Conservation (phyloP, 1,140 invertebrate genomes). For the Hycleus phaleratus region DNA sequence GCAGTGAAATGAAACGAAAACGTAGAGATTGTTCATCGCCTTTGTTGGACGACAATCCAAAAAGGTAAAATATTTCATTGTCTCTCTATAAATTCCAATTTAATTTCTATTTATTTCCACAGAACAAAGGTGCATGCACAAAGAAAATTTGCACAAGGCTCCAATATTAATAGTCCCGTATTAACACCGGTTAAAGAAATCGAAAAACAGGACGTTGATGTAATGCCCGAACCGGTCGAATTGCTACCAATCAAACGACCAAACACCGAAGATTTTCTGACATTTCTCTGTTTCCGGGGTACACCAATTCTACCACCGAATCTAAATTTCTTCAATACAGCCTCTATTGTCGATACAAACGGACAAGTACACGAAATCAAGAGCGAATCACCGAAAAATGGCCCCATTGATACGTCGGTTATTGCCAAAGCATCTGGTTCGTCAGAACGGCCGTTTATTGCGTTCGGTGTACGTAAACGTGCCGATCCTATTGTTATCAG, state of each 20-base stretch:
- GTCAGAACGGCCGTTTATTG: slow-evolving; percentile 41
- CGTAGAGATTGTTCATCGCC: slow-evolving; percentile 33
- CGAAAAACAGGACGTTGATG: slow-evolving; percentile 42
- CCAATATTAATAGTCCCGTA: slow-evolving; percentile 46
- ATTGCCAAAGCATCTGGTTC: slow-evolving; percentile 27
- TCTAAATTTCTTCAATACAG: slow-evolving; percentile 64
- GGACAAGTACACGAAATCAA: slow-evolving; percentile 32
- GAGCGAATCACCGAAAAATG: slow-evolving; percentile 32
- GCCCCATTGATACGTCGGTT: slow-evolving; percentile 27
- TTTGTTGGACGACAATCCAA: slow-evolving; percentile 43
- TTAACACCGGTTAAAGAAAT: slow-evolving; percentile 55
- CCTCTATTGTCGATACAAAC: slow-evolving; percentile 33
- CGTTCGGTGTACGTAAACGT: slow-evolving; percentile 48
- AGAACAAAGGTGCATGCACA: slow-evolving; percentile 79
- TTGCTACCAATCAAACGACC: slow-evolving; percentile 61
- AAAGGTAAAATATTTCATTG: slow-evolving; percentile 42
- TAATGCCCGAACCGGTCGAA: slow-evolving; percentile 44
- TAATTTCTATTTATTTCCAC: slow-evolving; percentile 27
- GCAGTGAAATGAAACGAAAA: slow-evolving; percentile 33
- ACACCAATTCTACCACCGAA: slow-evolving; percentile 64
- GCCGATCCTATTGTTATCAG: slow-evolving; percentile 44
- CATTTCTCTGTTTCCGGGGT: slow-evolving; percentile 80
- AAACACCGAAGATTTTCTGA: slow-evolving; percentile 85
- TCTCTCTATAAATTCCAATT: slow-evolving; percentile 4
- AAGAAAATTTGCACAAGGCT: slow-evolving; percentile 83